Percentiles rank a stretch among this genome's conserved stretches.
These are phyloP conservation scores for human DNA, from an alignment of 2,113 vertebrate genomes.

Conservation along the genomic window DNA sequence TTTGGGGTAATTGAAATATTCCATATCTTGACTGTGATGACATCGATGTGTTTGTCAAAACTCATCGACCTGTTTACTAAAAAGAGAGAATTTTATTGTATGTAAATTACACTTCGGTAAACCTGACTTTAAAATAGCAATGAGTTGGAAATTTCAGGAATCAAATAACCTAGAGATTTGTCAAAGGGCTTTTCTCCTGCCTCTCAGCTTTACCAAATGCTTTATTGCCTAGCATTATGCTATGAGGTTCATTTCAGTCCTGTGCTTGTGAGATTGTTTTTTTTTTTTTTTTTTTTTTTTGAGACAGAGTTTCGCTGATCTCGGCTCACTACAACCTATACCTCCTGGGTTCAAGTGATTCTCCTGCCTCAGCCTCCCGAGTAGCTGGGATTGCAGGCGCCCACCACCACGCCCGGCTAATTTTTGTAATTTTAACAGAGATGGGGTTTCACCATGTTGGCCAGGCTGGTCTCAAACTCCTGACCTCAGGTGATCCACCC, in stretches of 20 bases:
- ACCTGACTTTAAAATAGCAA: neutral
- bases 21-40: neutral
- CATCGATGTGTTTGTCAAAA: neutral
- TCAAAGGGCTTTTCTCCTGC: neutral
- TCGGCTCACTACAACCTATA: neutral
- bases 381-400: neutral
- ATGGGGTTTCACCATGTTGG: too few species aligned
- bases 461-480: too few species aligned
- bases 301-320: neutral
- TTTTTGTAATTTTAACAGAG: neutral
- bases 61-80: neutral
- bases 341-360: neutral
- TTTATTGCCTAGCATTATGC: neutral
- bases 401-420: neutral
- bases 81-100: neutral
- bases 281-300: too few species aligned
- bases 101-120: neutral
- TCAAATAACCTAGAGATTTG: neutral
- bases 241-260: neutral
- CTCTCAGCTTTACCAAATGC: neutral
- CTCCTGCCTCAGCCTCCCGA: neutral
- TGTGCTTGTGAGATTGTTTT: neutral
- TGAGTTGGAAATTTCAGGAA: neutral
- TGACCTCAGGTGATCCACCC: too few species aligned
- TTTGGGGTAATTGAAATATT: neutral